Conservation (phyloP, 2,113 vertebrate species). For the Spheniscus mendiculus region DNA sequence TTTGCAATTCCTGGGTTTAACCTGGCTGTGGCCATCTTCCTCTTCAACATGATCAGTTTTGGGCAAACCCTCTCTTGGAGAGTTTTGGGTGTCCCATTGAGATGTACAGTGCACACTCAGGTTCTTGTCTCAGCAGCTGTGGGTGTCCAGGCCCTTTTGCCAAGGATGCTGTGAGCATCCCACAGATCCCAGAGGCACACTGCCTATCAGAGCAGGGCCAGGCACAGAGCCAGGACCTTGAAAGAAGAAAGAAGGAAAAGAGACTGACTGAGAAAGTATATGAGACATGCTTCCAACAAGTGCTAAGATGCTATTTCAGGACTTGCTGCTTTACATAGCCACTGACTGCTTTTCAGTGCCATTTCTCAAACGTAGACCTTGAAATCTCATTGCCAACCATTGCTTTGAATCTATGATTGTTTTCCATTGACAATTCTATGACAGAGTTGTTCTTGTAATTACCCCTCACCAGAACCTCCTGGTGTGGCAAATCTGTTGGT, state of each 20-base stretch:
- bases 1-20: background rate
- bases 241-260: background rate
- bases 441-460: background rate
- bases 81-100: background rate
- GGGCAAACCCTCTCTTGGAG: background rate
- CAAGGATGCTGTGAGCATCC: background rate
- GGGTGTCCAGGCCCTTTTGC: background rate
- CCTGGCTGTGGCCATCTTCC: background rate
- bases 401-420: background rate
- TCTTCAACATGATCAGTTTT: background rate
- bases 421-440: background rate
- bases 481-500: background rate
- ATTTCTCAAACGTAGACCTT: background rate
- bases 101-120: background rate
- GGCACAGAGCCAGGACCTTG: background rate
- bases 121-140: background rate
- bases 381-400: background rate
- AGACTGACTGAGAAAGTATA: background rate
- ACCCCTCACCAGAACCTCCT: background rate
- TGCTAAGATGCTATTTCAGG: background rate
- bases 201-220: background rate
- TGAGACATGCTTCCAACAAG: background rate
- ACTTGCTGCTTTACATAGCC: background rate
- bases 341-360: background rate
- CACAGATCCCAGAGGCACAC: background rate